phyloP scores from a whole-genome alignment of 2,113 vertebrate genomes.

The Polyodon spathula region DNA sequence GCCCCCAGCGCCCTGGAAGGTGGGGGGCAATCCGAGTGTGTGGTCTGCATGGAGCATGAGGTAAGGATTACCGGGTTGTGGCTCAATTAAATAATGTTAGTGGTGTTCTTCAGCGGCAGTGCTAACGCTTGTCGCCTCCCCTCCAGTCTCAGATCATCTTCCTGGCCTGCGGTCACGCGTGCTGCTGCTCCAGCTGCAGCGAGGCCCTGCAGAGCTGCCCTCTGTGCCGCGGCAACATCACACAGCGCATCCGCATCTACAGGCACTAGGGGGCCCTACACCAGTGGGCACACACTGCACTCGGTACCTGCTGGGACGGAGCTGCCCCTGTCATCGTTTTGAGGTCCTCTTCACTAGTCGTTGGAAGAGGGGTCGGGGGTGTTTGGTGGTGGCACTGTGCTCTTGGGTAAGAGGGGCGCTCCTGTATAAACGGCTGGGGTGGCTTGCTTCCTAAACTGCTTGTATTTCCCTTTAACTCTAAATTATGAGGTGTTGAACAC shows the following conservation, averaged over 20 bases:
- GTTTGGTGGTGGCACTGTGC: too few relatives aligned
- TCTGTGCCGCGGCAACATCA: slow-evolving; percentile 68
- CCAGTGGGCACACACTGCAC: background rate
- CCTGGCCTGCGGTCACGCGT: slow-evolving; percentile 85
- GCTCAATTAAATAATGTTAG: background rate
- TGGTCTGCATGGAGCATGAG: slow-evolving; percentile 85
- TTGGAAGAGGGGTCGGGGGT: background rate
- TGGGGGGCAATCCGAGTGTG: slow-evolving; percentile 63
- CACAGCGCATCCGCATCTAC: slow-evolving; percentile 76
- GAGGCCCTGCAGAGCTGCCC: slow-evolving; percentile 68
- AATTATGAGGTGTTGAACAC: too few relatives aligned
- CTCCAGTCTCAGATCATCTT: slow-evolving; percentile 78
- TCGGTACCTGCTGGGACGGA: background rate
- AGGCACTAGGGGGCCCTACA: slow-evolving; percentile 31
- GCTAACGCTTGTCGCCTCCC: background rate
- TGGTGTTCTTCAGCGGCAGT: background rate
- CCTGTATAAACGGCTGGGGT: too few relatives aligned
- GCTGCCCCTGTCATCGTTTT: too few relatives aligned
- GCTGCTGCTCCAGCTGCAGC: slow-evolving; percentile 80
- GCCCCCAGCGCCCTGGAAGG: slow-evolving; percentile 43
- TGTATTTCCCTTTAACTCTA: too few relatives aligned
- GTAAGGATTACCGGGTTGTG: slow-evolving; percentile 43
- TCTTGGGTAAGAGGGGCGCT: too few relatives aligned
- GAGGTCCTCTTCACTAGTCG: too few relatives aligned
- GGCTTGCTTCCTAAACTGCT: too few relatives aligned